Percentiles rank a stretch among this genome's conserved stretches.
Evolutionary conservation across 2,797 vertebrate genomes (phyloP).

Genomic region (Darevskia nairensis): DNA sequence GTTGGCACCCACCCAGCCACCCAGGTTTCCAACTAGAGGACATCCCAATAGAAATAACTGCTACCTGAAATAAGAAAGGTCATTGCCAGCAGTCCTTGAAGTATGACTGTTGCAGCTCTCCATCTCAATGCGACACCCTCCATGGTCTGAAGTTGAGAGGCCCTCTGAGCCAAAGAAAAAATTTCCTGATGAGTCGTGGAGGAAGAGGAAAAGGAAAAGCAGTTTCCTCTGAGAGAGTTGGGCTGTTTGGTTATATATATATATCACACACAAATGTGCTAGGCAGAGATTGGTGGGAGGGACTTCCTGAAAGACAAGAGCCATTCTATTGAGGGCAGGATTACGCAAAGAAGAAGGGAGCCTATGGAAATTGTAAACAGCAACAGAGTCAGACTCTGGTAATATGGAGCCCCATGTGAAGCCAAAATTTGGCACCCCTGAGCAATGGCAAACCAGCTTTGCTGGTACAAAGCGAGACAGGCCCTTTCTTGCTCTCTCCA

Average conservation of each 20-base stretch:
- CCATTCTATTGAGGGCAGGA: no score
- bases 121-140: no score
- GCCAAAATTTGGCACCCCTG: no score
- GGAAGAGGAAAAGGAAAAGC: neutral
- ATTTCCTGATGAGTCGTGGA: no score
- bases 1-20: neutral
- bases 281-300: neutral
- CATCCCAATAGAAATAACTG: no score
- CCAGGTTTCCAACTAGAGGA: neutral
- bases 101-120: fast-evolving
- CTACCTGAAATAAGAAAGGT: conserved; percentile 13
- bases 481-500: no score
- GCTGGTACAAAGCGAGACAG: no score
- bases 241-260: neutral
- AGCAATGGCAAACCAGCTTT: no score
- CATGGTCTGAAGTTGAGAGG: neutral
- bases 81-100: neutral
- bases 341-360: neutral
- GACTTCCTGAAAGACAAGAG: neutral
- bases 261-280: neutral
- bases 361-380: no score
- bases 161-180: neutral
- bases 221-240: neutral
- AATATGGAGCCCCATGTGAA: no score
- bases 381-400: no score